Percentiles rank a stretch among this genome's conserved stretches.
phyloP scores from a whole-genome alignment of 2,888 invertebrate genomes.

The Hemaris fuciformis region DNA sequence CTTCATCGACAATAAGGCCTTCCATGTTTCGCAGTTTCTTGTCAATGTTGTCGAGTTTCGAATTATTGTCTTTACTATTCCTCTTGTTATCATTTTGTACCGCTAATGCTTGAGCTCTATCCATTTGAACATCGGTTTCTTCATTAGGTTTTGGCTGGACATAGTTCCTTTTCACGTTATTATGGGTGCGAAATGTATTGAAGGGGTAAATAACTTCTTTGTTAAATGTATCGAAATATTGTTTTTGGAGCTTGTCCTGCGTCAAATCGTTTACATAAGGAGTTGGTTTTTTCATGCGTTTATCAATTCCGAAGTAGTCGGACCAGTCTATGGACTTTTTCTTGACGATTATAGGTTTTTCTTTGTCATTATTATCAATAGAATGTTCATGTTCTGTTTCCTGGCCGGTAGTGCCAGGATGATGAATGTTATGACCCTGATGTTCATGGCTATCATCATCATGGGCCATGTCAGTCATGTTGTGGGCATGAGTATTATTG shows the following conservation, averaged over 20 bases:
- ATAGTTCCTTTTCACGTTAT: slow-evolving; percentile 65
- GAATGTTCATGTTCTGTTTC: slow-evolving; percentile 35
- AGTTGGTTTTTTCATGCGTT: slow-evolving; percentile 85
- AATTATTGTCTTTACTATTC: slow-evolving; percentile 71
- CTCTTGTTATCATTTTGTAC: slow-evolving; percentile 58
- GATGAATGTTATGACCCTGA: slow-evolving; percentile 54
- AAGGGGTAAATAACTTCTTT: slow-evolving; percentile 69
- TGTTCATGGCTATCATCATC: slow-evolving; percentile 64
- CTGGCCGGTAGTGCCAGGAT: slow-evolving; percentile 53
- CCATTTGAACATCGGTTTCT: slow-evolving; percentile 52
- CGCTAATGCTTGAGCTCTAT: slow-evolving; percentile 40
- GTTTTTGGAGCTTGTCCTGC: slow-evolving; percentile 69
- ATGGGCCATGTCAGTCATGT: slow-evolving; percentile 33
- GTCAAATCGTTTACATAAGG: slow-evolving; percentile 57
- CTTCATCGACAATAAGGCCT: slow-evolving; percentile 89
- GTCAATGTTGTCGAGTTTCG: slow-evolving; percentile 87
- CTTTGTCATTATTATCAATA: slow-evolving; percentile 41
- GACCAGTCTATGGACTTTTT: slow-evolving; percentile 94
- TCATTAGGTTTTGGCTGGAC: slow-evolving; percentile 53
- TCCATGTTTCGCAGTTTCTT: slow-evolving; percentile 88
- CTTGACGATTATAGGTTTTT: slow-evolving; percentile 80
- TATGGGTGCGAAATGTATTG: slow-evolving; percentile 60
- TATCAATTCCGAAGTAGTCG: slow-evolving; percentile 92
- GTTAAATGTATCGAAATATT: slow-evolving; percentile 70
- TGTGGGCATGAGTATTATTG: slow-evolving; percentile 52